Evolutionary conservation across 30 jellyfish, hydroid and myxozoan species (phyloP), one percentile per base, ranked within the genome.

Genomic region (Cassiopea xamachana): DNA sequence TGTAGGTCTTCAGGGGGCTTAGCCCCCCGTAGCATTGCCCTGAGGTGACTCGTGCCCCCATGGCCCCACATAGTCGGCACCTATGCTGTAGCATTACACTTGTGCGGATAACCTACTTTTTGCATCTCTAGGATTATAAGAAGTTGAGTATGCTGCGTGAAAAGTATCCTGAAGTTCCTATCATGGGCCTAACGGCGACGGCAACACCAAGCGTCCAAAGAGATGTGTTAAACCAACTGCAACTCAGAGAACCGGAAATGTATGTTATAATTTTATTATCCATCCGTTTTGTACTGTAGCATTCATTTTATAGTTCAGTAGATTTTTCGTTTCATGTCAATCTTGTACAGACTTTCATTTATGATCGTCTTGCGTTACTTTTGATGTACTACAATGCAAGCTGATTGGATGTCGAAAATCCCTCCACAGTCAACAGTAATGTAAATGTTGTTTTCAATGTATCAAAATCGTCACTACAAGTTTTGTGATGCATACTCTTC

Each of bases 131-230:
- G 98, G 99, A 97, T 80, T 97, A 97, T 84, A 91, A 90, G 94
- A 86, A 94, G 82, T 78, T 97, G 82, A 80, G 80, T 77, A 15
- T 84, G 45, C 73, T 97, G 43, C 97, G 99, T 1, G 97, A 81
- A 15, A 92, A 87, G 44, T 97, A 81, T 81, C 98, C 98, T n/a
- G 48, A 62, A 2, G 98, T 93, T 14, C 99, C 99, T 1, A 92
- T 97, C 44, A 97, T 97, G 99, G 99, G 98, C 1, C 72, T 97
- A 18, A 97, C 99, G 43, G 99, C 99, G 15, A 97, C 99, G 5
- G 99, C 99, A 44, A 97, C 99, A 7, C 99, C 99, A 7, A 89
- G 99, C 15, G 99, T 97, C n/a, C 99, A 94, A 73, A 91, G 73
- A 69, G 99, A 97, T 75, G 97, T 97, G 2, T 81, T 97, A 60